Conservation (phyloP, 2,113 vertebrate species). For the Embiotoca jacksoni region DNA sequence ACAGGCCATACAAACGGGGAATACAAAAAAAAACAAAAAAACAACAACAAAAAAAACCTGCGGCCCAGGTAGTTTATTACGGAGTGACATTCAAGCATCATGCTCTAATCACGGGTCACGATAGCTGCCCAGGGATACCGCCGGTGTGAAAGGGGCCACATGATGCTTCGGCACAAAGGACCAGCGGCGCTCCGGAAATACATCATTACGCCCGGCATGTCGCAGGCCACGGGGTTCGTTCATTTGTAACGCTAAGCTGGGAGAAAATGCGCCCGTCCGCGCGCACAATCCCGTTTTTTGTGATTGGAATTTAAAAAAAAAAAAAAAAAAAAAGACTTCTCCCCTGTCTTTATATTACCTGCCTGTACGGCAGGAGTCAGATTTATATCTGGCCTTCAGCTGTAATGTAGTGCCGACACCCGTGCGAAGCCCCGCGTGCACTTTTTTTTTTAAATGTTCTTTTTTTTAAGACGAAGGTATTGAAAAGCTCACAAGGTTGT, state of each 20-base stretch:
- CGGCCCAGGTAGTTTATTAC: conserved; percentile 67
- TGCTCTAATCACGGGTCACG: conserved; percentile 58
- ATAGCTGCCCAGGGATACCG: conserved; percentile 27
- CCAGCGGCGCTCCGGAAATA: neutral
- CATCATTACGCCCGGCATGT: neutral
- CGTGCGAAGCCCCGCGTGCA: neutral
- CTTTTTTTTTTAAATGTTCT: neutral
- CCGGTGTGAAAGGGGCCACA: conserved; percentile 21
- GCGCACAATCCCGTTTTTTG: conserved; percentile 23
- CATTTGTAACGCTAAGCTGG: conserved; percentile 20
- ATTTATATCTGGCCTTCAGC: conserved; percentile 76
- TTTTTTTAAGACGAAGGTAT: neutral
- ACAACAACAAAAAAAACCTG: conserved; percentile 10
- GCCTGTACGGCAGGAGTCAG: conserved; percentile 61
- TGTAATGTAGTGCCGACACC: conserved; percentile 60
- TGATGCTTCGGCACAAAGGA: conserved; percentile 30
- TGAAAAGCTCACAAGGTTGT: neutral
- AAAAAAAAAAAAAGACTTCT: conserved; percentile 62
- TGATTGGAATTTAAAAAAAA: conserved; percentile 54
- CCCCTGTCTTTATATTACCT: conserved; percentile 47
- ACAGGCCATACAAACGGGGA: conserved; percentile 67
- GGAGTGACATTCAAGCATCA: conserved; percentile 60
- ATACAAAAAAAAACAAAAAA: conserved; percentile 14
- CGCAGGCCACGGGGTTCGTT: conserved; percentile 13
- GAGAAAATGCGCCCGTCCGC: conserved; percentile 25